Evolutionary conservation across 1,140 invertebrate species (phyloP), one percentile per base, ranked within the genome.

Genomic region (Brachionus koreanus): DNA sequence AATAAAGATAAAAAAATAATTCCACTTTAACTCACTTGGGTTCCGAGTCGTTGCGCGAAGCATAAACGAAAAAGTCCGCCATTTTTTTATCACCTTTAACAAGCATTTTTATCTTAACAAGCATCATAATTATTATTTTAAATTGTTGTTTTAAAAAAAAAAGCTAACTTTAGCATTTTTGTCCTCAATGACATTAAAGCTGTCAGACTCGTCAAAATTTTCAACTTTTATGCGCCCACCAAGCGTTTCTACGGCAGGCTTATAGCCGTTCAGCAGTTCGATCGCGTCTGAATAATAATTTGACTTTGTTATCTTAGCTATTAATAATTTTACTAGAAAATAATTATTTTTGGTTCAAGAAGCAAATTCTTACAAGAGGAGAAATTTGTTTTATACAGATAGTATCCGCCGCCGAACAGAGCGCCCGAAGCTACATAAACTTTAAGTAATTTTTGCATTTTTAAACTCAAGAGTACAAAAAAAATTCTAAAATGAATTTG

Each of bases 401-500:
- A 74, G 25, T 74, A 74, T 25, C 69, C 69, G 25, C 39, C 69
- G 0, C 69, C 69, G n/a, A 74, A 74, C 12, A 74, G 2, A 19
- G 19, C 69, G 25, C 69, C 69, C 9, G 69, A 43, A 12, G 19
- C 39, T 0, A 74, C 25, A 13, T 74, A 74, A 25, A 74, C 23
- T 74, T 74, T 74, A 10, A 74, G 23, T 29, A 74, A 29, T 46
- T 74, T 74, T 74, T 74, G 69, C 69, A 74, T 74, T 74, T 46
- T 74, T 46, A 46, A 46, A 7, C 23, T 46, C 39, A 19, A 39
- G 16, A 39, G 16, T 39, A 39, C 19, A 0, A 39, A 37, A 35
- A 35, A 42, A 19, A 39, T 25, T 33, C n/a, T 29, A 57, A 57
- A 65, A 35, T 39, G 37, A 69, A n/a, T 29, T 29, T 29, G 29